Percentiles rank a stretch among this genome's conserved stretches.
These are phyloP conservation scores for Megalurothrips usitatus DNA, from an alignment of 2,888 invertebrate species.

Conservation along the genomic window DNA sequence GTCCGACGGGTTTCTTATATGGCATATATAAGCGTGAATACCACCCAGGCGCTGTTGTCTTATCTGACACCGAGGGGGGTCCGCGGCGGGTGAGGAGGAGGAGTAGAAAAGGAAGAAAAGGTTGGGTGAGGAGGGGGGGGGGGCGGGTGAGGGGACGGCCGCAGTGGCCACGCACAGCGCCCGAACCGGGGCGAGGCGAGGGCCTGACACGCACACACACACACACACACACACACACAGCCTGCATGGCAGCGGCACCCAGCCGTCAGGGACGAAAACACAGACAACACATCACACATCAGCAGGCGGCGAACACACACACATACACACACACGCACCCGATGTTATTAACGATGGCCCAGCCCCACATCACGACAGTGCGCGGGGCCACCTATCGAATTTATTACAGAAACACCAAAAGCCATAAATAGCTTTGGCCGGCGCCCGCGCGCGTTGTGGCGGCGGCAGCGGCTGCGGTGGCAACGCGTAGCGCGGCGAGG, in stretches of 20 bases:
- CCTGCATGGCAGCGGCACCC: neutral
- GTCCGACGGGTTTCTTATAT: neutral
- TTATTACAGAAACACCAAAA: neutral
- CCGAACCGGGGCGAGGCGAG: too few relatives aligned
- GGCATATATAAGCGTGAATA: conserved; percentile 3
- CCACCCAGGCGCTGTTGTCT: conserved; percentile 12
- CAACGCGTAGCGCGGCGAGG: too few relatives aligned
- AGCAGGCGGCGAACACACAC: neutral
- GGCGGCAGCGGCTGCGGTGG: too few relatives aligned
- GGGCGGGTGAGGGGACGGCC: neutral
- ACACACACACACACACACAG: neutral
- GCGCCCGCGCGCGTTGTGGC: too few relatives aligned
- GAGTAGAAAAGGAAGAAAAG: neutral
- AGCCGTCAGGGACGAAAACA: conserved; percentile 2
- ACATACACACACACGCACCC: neutral
- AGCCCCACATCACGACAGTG: conserved; percentile 20
- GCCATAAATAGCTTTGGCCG: neutral
- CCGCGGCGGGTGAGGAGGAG: neutral
- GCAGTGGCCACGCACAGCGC: neutral
- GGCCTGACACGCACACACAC: neutral
- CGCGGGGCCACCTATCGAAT: neutral
- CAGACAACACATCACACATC: conserved; percentile 8
- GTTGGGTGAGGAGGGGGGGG: neutral
- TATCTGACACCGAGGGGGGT: conserved; percentile 19
- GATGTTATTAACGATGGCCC: conserved; percentile 1